These are phyloP conservation scores for Xerus rutilus DNA, from an alignment of 2,797 vertebrate species.

Conservation along the genomic window DNA sequence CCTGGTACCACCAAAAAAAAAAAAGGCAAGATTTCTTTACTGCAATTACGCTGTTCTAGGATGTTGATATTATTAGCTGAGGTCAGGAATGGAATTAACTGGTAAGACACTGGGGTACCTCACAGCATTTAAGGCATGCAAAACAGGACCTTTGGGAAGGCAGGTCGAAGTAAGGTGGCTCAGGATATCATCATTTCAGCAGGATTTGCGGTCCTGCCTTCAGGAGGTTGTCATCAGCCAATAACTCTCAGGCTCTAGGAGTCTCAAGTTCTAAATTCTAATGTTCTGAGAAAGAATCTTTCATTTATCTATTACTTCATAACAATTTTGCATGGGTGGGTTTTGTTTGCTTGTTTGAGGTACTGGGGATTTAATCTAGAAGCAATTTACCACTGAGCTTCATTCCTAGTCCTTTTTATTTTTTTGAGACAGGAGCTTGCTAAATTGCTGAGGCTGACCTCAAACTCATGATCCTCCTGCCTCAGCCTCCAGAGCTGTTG, in stretches of 20 bases:
- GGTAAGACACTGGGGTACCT: conserved; percentile 11
- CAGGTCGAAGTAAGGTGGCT: neutral
- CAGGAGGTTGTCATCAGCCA: neutral
- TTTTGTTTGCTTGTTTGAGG: no score
- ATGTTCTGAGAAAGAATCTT: conserved; percentile 36
- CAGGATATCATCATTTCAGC: neutral
- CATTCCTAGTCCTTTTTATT: no score
- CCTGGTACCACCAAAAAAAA: no score
- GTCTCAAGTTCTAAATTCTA: conserved; percentile 26
- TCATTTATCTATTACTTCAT: neutral
- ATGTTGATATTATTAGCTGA: neutral
- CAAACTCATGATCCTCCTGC: no score
- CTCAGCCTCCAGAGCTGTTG: no score
- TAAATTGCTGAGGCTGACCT: no score
- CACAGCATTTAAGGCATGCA: neutral
- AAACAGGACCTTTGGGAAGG: neutral
- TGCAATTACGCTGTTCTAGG: neutral
- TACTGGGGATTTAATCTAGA: no score
- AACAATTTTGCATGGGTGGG: neutral
- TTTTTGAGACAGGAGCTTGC: no score
- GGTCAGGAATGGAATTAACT: neutral
- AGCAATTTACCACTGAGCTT: no score
- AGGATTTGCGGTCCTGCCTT: conserved; percentile 2
- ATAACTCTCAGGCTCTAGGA: neutral
- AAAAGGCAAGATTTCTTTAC: neutral